A percentile compares a stretch with the other conserved stretches of the same genome.
These are phyloP conservation scores for Poeciliopsis gracilis DNA, from an alignment of 2,797 vertebrate species.

Conservation along the genomic window DNA sequence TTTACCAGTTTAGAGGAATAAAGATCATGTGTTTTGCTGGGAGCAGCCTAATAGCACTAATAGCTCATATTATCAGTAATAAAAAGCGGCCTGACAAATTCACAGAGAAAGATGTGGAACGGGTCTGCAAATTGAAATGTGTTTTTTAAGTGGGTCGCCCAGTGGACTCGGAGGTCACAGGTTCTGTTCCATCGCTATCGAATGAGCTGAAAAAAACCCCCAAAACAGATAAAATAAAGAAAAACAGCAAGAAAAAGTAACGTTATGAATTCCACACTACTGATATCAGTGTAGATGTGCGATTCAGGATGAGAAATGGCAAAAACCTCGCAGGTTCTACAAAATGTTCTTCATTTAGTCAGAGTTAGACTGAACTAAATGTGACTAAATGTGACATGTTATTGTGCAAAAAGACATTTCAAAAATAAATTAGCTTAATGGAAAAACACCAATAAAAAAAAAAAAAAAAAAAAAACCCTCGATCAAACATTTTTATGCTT, in stretches of 20 bases:
- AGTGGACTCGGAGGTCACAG: no score
- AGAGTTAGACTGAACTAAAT: no score
- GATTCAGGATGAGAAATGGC: neutral
- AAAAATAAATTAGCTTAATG: no score
- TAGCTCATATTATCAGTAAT: constrained; percentile 12
- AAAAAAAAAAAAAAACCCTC: no score
- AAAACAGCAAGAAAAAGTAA: neutral
- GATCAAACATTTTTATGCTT: no score
- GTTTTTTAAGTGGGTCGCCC: no score
- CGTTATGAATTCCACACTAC: neutral
- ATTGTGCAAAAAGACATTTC: no score
- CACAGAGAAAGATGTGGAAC: neutral
- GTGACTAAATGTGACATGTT: no score
- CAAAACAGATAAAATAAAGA: neutral
- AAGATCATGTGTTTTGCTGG: constrained; percentile 24
- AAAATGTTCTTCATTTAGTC: neutral
- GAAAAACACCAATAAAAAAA: no score
- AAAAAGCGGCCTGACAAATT: neutral
- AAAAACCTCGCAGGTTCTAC: neutral
- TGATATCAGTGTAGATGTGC: neutral
- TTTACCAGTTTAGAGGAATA: constrained; percentile 21
- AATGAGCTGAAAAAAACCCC: no score
- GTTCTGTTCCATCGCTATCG: no score
- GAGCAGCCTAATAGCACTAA: constrained; percentile 23
- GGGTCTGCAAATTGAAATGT: neutral